Conservation (phyloP, 2,113 vertebrate genomes). For the Genyomyrus donnyi region DNA sequence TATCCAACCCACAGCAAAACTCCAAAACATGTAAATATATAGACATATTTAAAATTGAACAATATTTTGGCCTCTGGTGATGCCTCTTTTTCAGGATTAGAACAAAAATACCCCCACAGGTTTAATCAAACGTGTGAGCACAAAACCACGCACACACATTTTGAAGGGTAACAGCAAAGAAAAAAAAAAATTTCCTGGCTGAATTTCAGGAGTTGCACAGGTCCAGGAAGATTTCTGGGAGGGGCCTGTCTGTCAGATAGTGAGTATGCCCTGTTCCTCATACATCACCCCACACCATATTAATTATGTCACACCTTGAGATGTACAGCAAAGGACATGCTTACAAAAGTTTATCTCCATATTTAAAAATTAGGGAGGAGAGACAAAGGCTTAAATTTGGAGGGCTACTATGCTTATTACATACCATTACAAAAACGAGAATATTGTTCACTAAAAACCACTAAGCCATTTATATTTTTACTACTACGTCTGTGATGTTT, state of each 20-base stretch:
- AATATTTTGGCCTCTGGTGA: background rate
- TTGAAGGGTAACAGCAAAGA: slow-evolving; percentile 49
- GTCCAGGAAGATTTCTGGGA: slow-evolving; percentile 55
- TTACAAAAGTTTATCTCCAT: slow-evolving; percentile 22
- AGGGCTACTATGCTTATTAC: background rate
- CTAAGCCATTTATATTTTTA: background rate
- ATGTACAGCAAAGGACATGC: slow-evolving; percentile 62
- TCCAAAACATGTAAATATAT: background rate
- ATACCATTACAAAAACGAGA: background rate
- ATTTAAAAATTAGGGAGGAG: slow-evolving; percentile 1
- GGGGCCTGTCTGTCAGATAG: slow-evolving; percentile 55
- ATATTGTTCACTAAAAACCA: background rate
- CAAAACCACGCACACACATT: background rate
- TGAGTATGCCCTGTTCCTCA: slow-evolving; percentile 66
- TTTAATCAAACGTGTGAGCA: background rate
- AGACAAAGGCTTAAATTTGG: background rate
- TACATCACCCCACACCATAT: slow-evolving; percentile 66
- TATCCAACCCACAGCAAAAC: background rate
- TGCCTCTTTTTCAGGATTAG: background rate
- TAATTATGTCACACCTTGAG: slow-evolving; percentile 70
- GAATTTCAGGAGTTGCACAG: slow-evolving; percentile 43
- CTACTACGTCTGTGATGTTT: background rate
- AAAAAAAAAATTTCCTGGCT: background rate
- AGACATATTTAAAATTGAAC: background rate
- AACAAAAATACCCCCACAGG: background rate